Conservation (phyloP, 2,888 invertebrate species). For the Meteorus cinctellus region DNA sequence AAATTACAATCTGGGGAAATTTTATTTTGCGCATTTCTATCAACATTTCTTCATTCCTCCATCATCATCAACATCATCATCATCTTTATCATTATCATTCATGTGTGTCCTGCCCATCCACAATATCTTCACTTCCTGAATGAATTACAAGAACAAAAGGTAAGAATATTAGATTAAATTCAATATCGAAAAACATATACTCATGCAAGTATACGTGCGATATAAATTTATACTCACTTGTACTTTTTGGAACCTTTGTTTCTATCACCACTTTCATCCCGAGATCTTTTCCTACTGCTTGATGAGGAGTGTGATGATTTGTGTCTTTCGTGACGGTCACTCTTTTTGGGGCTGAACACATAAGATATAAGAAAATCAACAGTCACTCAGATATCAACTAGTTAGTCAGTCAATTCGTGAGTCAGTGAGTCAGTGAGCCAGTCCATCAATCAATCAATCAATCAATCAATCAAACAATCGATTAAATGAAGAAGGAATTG, state of each 20-base stretch:
- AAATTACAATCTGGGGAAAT: background rate
- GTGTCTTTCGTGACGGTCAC: slow-evolving; percentile 69
- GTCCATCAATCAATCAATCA: slow-evolving; percentile 27
- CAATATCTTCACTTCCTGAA: background rate
- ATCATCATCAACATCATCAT: too few species aligned
- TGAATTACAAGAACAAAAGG: background rate
- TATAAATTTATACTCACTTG: slow-evolving; percentile 72
- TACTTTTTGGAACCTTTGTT: slow-evolving; percentile 81
- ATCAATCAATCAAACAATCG: slow-evolving; percentile 12
- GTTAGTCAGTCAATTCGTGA: slow-evolving; percentile 32
- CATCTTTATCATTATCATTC: background rate
- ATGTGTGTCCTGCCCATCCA: background rate
- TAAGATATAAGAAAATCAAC: slow-evolving; percentile 40
- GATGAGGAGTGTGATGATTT: slow-evolving; percentile 73
- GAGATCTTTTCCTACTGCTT: slow-evolving; percentile 81
- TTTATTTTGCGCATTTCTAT: background rate
- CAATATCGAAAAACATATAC: background rate
- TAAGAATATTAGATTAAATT: background rate
- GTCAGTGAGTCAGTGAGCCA: too few species aligned
- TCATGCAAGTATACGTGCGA: background rate
- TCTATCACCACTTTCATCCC: slow-evolving; percentile 83
- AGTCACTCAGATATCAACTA: slow-evolving; percentile 12
- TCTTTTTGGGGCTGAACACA: slow-evolving; percentile 71
- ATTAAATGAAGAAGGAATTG: background rate
- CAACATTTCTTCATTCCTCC: too few species aligned